A percentile compares a stretch with the other conserved stretches of the same genome.
Conservation (phyloP, 2,113 vertebrate genomes). For the Hippopotamus amphibius region DNA sequence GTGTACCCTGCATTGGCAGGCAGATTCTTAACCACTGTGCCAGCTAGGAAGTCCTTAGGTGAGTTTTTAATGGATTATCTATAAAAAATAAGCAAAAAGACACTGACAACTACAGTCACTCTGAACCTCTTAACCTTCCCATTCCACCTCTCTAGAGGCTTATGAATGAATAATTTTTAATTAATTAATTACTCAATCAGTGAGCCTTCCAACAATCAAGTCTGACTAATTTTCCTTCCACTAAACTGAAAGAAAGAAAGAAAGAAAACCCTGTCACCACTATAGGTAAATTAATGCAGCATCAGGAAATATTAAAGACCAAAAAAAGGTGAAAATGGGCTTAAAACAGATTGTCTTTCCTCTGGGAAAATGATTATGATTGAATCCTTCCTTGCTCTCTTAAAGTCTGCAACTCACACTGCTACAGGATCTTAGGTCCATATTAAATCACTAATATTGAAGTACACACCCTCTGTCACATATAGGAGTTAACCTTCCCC, state of each 20-base stretch:
- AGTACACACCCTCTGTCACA: not conserved
- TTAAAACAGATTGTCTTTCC: not conserved
- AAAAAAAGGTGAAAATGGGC: not conserved
- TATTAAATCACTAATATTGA: not conserved
- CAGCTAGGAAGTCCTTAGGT: not conserved
- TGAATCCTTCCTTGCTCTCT: not conserved
- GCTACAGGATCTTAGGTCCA: not conserved
- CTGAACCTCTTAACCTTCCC: slow-evolving; percentile 68
- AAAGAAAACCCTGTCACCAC: not conserved
- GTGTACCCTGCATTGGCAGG: too few species aligned
- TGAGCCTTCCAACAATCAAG: slow-evolving; percentile 72
- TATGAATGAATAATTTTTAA: slow-evolving; percentile 74
- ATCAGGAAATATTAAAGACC: not conserved
- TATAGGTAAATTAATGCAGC: not conserved
- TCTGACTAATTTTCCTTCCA: slow-evolving; percentile 64
- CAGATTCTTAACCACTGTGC: too few species aligned
- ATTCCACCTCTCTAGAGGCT: slow-evolving; percentile 53
- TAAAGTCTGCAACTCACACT: too few species aligned
- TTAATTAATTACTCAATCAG: slow-evolving; percentile 79
- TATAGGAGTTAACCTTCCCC: not conserved
- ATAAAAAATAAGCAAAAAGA: slow-evolving; percentile 31
- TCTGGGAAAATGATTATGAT: not conserved
- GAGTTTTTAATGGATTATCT: not conserved
- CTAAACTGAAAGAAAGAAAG: not conserved
- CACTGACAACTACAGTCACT: slow-evolving; percentile 11